Base-by-base conservation (phyloP, 2,888 invertebrate genomes). In the Cataglyphis rosenhaueri region DNA sequence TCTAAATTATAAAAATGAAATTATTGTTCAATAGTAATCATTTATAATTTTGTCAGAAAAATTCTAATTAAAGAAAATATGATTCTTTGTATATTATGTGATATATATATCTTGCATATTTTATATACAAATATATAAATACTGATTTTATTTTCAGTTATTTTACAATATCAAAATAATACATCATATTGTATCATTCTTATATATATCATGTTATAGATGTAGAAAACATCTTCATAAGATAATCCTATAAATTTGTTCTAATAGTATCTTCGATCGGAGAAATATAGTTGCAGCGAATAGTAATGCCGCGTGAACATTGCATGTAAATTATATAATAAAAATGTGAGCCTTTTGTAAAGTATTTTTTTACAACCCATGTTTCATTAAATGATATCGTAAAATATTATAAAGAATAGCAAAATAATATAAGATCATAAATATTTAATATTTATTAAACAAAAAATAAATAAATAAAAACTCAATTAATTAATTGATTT, bases 281-380 rank as follows among this genome's bases (percentile, higher is more conserved):
- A 15, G 9, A 55, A 25, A 55, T 76, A 59, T 32, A 57, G 8
- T 2, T 32, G 18, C 32, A 70, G 12, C 15, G 3, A 44, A 21
- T 32, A 57, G 32, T 38, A 57, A 76, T 64, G 38, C 29, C 66
- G 8, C 6, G 8, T 25, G 29, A 32, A 57, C n/a, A 48, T 9
- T 78, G 41, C 32, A 78, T 44, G 12, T 70, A 70, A 71, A 78
- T 71, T 73, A 71, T 35, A 71, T 18, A 55, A 70, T 55, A 59
- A 78, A 78, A 59, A 78, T 65, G 18, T 44, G 25, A 75, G 35
- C 44, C 32, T 41, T 79, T 48, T 52, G 32, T 25, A 52, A 68
- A 68, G 41, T 59, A 73, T 73, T 71, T 73, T 59, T 79, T 48
- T 41, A 73, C 44, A 59, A 78, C 55, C 55, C 38, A 76, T 44